Conservation (phyloP, 2,113 vertebrate species). For the Coracopsis vasa region DNA sequence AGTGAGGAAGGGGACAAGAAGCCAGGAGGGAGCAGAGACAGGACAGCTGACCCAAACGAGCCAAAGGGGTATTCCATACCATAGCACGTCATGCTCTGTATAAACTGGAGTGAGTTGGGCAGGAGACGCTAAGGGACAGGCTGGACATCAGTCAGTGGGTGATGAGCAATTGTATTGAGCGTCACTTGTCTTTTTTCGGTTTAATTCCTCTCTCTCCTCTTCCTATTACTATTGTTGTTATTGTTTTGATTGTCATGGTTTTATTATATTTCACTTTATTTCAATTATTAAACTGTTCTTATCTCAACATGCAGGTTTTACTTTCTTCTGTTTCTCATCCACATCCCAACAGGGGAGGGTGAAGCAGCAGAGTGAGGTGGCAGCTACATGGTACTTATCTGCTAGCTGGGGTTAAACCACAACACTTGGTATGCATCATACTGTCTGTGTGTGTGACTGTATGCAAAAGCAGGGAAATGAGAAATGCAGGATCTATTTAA, state of each 20-base stretch:
- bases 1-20: neutral
- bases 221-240: neutral
- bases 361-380: neutral
- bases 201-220: neutral
- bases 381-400: neutral
- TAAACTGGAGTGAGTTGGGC: neutral
- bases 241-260: neutral
- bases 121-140: neutral
- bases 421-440: accelerated
- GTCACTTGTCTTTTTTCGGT: neutral
- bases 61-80: neutral
- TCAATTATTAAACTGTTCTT: neutral
- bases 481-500: neutral
- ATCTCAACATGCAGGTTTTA: neutral
- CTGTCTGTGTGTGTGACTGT: neutral
- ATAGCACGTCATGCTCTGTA: neutral
- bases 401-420: neutral
- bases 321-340: neutral
- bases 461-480: neutral
- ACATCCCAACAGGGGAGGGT: neutral
- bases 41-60: neutral
- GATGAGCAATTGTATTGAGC: neutral
- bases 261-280: neutral
- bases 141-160: neutral
- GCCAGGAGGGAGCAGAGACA: neutral